These are phyloP conservation scores for Catagonus wagneri DNA, from an alignment of 2,113 vertebrate species.

Conservation along the genomic window DNA sequence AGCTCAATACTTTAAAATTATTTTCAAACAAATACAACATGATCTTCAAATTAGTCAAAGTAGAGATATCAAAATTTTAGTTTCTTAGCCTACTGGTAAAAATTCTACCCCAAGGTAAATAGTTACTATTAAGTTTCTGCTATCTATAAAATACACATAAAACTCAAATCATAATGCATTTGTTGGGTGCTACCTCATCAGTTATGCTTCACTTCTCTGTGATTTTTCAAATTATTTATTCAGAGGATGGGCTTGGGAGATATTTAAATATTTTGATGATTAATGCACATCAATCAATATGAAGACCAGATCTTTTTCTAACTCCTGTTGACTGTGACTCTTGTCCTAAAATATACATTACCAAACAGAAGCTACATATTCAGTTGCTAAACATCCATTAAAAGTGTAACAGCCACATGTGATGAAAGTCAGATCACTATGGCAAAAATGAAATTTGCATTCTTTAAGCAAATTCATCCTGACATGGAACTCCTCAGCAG, in stretches of 20 bases:
- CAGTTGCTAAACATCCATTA: slow-evolving; percentile 81
- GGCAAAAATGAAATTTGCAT: slow-evolving; percentile 70
- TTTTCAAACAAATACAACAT: slow-evolving; percentile 8
- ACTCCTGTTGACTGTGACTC: slow-evolving; percentile 75
- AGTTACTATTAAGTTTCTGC: slow-evolving; percentile 80
- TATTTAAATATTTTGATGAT: slow-evolving; percentile 81
- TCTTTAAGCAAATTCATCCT: neutral
- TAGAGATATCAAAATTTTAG: slow-evolving; percentile 10
- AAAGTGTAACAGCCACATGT: slow-evolving; percentile 76
- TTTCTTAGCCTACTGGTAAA: slow-evolving; percentile 75
- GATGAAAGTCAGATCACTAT: slow-evolving; percentile 69
- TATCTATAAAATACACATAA: slow-evolving; percentile 82
- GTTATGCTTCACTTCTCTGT: slow-evolving; percentile 83
- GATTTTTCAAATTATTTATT: slow-evolving; percentile 86
- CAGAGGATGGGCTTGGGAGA: slow-evolving; percentile 74
- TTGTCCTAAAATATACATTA: slow-evolving; percentile 77
- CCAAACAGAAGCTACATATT: slow-evolving; percentile 77
- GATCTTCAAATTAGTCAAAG: neutral
- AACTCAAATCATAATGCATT: slow-evolving; percentile 84
- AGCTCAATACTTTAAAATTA: slow-evolving; percentile 44
- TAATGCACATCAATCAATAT: slow-evolving; percentile 82
- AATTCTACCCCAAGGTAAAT: slow-evolving; percentile 74
- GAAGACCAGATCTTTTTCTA: slow-evolving; percentile 70
- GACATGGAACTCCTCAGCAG: neutral
- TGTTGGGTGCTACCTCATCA: slow-evolving; percentile 81